Conservation (phyloP, 2,797 vertebrate genomes). For the Enteromius thamalakanensis region DNA sequence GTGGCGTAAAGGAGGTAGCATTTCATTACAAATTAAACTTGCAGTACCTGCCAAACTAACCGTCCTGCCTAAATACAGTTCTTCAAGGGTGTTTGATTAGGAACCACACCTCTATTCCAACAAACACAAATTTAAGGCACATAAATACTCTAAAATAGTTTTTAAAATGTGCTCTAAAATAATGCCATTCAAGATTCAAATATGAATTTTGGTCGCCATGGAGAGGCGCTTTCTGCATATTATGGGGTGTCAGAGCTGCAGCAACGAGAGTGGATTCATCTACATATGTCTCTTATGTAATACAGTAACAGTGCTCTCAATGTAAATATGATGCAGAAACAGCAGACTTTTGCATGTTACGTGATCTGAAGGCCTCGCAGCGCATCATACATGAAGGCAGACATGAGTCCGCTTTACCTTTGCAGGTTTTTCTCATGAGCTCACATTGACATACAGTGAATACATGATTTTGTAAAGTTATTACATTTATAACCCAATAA, state of each 20-base stretch:
- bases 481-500: background rate
- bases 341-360: background rate
- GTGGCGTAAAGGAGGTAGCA: slow-evolving; percentile 48
- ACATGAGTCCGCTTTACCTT: background rate
- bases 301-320: background rate
- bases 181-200: background rate
- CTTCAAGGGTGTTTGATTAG: background rate
- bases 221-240: background rate
- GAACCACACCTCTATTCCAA: slow-evolving; percentile 19
- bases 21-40: background rate
- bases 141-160: slow-evolving; percentile 4
- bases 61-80: background rate
- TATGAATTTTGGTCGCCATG: slow-evolving; percentile 5
- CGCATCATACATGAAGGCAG: background rate
- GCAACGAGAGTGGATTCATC: background rate
- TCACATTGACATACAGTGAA: background rate
- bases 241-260: background rate
- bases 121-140: slow-evolving; percentile 37
- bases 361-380: slow-evolving; percentile 3
- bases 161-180: slow-evolving; percentile 10
- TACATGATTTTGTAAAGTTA: background rate
- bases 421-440: background rate
- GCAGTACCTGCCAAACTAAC: slow-evolving; percentile 2
- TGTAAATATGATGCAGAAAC: slow-evolving; percentile 8
- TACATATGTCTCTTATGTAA: slow-evolving; percentile 16